Conservation (phyloP, 92 coral and sea anemone species). For the Galaxea fascicularis region DNA sequence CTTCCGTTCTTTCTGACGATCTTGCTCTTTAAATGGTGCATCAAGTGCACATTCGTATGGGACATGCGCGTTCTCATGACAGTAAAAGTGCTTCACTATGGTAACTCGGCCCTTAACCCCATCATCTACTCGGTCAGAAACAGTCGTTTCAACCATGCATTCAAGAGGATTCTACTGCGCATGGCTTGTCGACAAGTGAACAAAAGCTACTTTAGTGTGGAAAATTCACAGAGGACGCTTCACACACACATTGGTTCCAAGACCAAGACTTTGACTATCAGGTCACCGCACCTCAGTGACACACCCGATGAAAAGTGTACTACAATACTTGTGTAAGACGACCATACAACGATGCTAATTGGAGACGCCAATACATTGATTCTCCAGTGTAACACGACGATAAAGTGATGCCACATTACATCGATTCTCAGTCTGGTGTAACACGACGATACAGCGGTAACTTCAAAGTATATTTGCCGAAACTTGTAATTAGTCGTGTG, state of each 20-base stretch:
- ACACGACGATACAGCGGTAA: too few species aligned
- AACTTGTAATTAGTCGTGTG: too few species aligned
- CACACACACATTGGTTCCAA: conserved; percentile 8
- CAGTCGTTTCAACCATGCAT: conserved; percentile 78
- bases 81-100: conserved; percentile 81
- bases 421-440: too few species aligned
- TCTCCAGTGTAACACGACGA: too few species aligned
- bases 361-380: background rate
- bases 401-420: too few species aligned
- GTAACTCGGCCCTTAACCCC: conserved; percentile 87
- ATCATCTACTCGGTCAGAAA: conserved; percentile 82
- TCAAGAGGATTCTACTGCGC: conserved; percentile 67
- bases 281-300: background rate
- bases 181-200: conserved; percentile 52
- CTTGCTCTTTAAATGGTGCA: conserved; percentile 66
- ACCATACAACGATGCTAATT: background rate
- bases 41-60: conserved; percentile 66
- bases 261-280: background rate
- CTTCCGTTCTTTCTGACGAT: conserved; percentile 79
- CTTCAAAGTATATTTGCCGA: too few species aligned
- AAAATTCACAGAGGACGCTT: conserved; percentile 5
- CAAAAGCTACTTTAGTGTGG: background rate
- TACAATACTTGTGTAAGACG: conserved; percentile 1
- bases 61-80: conserved; percentile 77
- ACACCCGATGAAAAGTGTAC: conserved; percentile 5